Evolutionary conservation across 1,140 invertebrate species (phyloP).

Genomic region (Megalopta genalis): DNA sequence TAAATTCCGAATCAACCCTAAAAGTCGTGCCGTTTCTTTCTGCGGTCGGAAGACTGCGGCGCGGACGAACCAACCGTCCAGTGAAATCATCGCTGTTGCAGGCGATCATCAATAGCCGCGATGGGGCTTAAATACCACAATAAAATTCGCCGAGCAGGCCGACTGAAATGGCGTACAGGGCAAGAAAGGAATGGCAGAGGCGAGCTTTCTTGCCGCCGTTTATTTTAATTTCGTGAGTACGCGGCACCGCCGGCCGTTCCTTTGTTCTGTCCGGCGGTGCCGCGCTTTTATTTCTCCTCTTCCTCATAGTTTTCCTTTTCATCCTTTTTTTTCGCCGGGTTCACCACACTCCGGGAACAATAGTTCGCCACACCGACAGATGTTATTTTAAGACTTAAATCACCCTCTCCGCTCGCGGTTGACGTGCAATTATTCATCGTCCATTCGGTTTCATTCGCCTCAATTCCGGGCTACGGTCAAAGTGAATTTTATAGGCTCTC

Average conservation of each 20-base stretch:
- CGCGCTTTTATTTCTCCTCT: slow-evolving; percentile 59
- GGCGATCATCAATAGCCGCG: slow-evolving; percentile 61
- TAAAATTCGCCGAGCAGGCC: slow-evolving; percentile 68
- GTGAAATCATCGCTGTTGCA: slow-evolving; percentile 8
- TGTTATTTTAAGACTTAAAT: slow-evolving; percentile 39
- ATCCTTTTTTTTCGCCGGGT: slow-evolving; percentile 3
- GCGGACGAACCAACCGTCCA: too few relatives aligned
- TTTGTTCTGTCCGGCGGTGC: slow-evolving; percentile 68
- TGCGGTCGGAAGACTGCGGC: neutral
- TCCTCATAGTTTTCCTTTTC: slow-evolving; percentile 44
- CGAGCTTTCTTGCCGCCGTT: slow-evolving; percentile 75
- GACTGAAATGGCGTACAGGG: slow-evolving; percentile 13
- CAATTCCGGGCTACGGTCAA: neutral
- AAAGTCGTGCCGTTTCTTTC: neutral
- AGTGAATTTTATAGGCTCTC: slow-evolving; percentile 13
- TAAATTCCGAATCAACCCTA: neutral
- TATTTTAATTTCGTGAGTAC: slow-evolving; percentile 77
- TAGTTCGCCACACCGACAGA: neutral
- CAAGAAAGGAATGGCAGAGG: slow-evolving; percentile 23
- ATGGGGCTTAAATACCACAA: slow-evolving; percentile 73
- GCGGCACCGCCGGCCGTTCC: slow-evolving; percentile 62
- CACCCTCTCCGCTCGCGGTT: neutral
- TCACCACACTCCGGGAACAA: slow-evolving; percentile 6
- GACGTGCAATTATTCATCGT: slow-evolving; percentile 28
- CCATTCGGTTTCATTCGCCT: neutral